Percentiles rank a stretch among this genome's conserved stretches.
These are phyloP conservation scores for Pomatorhinus ruficollis DNA, from an alignment of 2,113 vertebrate species.

Conservation along the genomic window DNA sequence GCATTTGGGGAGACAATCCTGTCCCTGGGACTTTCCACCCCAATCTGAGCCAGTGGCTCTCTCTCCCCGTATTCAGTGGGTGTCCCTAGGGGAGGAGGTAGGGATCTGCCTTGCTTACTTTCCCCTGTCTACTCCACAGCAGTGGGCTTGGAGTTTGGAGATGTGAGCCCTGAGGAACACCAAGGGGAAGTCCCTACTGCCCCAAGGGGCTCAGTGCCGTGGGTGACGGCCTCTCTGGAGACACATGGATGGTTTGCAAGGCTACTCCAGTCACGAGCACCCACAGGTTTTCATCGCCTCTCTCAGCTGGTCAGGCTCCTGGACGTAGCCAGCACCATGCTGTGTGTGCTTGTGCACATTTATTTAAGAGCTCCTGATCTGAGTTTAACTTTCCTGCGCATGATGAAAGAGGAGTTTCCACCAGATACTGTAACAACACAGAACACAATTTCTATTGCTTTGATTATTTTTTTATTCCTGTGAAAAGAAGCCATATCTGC, in stretches of 20 bases:
- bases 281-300: accelerated
- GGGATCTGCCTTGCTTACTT: neutral
- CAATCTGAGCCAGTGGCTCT: neutral
- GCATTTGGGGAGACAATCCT: accelerated
- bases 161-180: neutral
- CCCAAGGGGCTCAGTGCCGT: accelerated
- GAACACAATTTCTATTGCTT: neutral
- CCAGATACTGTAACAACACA: neutral
- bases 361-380: neutral
- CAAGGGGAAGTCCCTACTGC: accelerated
- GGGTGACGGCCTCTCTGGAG: neutral
- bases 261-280: accelerated
- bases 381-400: neutral
- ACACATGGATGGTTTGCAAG: neutral
- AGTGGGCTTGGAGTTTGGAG: neutral
- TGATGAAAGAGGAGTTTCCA: neutral
- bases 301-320: neutral
- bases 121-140: neutral
- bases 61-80: too few species aligned
- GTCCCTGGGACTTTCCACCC: neutral
- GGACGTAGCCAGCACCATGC: accelerated
- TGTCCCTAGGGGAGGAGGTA: accelerated
- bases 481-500: neutral
- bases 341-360: neutral
- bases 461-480: neutral